Conservation (phyloP, 37 sponge, comb jelly and placozoan genomes). For the Hormiphora californensis region DNA sequence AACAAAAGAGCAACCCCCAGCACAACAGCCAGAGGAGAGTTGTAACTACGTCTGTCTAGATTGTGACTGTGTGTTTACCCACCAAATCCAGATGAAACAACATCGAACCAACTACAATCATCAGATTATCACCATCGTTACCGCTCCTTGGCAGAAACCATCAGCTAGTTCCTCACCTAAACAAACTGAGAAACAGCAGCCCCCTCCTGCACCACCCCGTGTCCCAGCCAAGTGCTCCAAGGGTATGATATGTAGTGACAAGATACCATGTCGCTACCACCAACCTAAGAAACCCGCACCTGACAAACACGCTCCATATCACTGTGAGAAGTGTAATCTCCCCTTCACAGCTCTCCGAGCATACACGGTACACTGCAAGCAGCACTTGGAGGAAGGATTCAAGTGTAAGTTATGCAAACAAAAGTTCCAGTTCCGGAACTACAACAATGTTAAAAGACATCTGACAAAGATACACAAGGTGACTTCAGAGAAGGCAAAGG, state of each 20-base stretch:
- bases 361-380: slow-evolving; percentile 50
- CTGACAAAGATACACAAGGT: slow-evolving; percentile 42
- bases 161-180: no score
- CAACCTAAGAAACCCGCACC: no score
- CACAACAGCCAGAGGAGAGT: not conserved
- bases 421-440: slow-evolving; percentile 51
- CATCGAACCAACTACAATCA: slow-evolving; percentile 24
- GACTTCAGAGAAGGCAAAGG: slow-evolving; percentile 14
- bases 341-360: slow-evolving; percentile 42
- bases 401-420: slow-evolving; percentile 48
- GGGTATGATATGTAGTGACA: not conserved
- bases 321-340: slow-evolving; percentile 23
- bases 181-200: not conserved
- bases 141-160: slow-evolving; percentile 1
- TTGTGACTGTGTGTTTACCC: slow-evolving; percentile 37
- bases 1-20: no score
- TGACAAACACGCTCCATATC: slow-evolving; percentile 13
- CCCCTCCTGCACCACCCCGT: not conserved
- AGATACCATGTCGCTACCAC: slow-evolving; percentile 13
- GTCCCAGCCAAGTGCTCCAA: not conserved
- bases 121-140: slow-evolving; percentile 22
- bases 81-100: slow-evolving; percentile 38
- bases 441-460: slow-evolving; percentile 47
- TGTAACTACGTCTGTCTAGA: slow-evolving; percentile 48
- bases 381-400: slow-evolving; percentile 40